These are phyloP conservation scores for Sparus aurata DNA, from an alignment of 2,797 vertebrate species.

Conservation along the genomic window DNA sequence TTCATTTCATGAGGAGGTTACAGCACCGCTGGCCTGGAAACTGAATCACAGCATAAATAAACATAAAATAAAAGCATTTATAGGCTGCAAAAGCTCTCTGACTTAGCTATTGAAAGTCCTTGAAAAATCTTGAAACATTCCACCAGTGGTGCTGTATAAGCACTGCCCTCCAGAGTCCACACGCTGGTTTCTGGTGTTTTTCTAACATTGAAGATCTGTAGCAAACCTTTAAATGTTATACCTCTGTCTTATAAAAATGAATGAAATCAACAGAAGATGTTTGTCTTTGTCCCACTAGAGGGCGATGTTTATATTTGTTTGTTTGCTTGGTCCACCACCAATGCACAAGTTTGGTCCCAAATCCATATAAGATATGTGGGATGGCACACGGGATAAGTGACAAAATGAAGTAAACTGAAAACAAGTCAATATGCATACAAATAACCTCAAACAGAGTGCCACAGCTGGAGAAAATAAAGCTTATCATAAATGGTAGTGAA, in stretches of 20 bases:
- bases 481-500: background rate
- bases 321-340: background rate
- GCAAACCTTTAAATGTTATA: background rate
- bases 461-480: background rate
- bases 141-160: background rate
- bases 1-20: background rate
- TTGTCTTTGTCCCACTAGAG: constrained; percentile 59
- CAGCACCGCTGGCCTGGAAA: background rate
- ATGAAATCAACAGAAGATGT: background rate
- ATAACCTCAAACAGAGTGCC: no score
- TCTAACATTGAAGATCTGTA: background rate
- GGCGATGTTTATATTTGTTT: constrained; percentile 56
- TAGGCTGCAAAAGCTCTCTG: background rate
- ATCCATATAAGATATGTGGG: background rate
- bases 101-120: background rate
- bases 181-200: background rate
- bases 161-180: background rate
- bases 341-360: background rate
- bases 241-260: background rate
- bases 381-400: background rate
- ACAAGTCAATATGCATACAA: background rate
- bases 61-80: background rate
- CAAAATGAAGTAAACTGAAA: background rate
- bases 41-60: background rate
- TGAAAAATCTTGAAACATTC: constrained; percentile 1